Evolutionary conservation across 2,113 vertebrate genomes (phyloP).

Genomic region (Lagopus muta): DNA sequence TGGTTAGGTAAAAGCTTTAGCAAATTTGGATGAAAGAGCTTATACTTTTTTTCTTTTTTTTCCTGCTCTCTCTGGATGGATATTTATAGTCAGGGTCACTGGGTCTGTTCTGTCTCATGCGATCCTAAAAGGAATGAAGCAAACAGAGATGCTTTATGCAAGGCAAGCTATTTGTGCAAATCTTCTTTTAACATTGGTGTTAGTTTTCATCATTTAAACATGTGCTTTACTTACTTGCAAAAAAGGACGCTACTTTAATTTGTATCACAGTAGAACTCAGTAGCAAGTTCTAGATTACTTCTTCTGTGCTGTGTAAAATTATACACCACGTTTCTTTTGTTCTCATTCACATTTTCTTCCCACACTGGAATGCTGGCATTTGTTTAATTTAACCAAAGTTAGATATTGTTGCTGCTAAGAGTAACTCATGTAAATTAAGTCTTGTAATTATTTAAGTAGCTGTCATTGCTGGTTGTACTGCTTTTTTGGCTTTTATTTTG

Average conservation of each 20-base stretch:
- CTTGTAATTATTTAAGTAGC: neutral
- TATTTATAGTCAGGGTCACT: neutral
- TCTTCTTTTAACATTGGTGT: neutral
- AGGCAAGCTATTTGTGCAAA: neutral
- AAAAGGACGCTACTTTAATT: neutral
- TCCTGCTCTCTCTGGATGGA: neutral
- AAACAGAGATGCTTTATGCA: neutral
- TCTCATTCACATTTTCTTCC: neutral
- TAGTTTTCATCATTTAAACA: neutral
- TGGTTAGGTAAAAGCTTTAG: neutral
- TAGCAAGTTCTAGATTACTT: neutral
- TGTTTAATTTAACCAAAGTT: constrained; percentile 23
- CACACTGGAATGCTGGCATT: neutral
- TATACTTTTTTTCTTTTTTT: neutral
- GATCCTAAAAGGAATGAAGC: neutral
- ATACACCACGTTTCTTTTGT: neutral
- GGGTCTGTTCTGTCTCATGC: neutral
- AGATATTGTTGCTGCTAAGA: neutral
- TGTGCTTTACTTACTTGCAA: neutral
- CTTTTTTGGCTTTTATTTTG: neutral
- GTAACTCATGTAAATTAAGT: neutral
- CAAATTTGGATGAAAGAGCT: neutral
- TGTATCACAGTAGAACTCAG: neutral
- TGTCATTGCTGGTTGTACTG: neutral
- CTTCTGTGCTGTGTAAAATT: neutral